phyloP scores from a whole-genome alignment of 2,113 vertebrate species.

The Platysternon megacephalum region DNA sequence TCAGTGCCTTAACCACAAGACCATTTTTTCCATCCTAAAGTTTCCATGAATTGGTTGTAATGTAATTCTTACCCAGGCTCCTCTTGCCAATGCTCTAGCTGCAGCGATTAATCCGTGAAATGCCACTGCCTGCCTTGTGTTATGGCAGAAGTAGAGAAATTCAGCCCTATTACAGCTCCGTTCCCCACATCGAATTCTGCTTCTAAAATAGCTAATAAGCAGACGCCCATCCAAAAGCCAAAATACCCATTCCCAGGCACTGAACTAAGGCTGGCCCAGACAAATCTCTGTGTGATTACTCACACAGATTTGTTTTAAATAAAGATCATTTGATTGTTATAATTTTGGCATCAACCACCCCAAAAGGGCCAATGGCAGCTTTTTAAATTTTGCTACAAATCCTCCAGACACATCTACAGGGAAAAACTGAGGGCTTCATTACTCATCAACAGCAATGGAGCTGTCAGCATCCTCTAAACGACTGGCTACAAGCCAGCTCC shows the following conservation, averaged over 20 bases:
- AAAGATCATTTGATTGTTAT: slow-evolving; percentile 58
- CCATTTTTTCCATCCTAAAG: not conserved
- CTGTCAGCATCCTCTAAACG: not conserved
- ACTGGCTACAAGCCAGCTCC: not conserved
- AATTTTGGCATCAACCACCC: slow-evolving; percentile 45
- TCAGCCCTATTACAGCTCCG: slow-evolving; percentile 44
- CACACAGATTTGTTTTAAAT: slow-evolving; percentile 68
- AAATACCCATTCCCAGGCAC: slow-evolving; percentile 56
- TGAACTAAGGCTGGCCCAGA: slow-evolving; percentile 47
- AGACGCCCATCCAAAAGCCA: not conserved
- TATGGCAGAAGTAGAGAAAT: not conserved
- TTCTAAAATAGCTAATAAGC: slow-evolving; percentile 32
- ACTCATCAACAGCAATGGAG: not conserved
- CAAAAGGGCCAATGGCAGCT: slow-evolving; percentile 43
- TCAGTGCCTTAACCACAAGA: not conserved
- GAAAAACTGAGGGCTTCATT: not conserved
- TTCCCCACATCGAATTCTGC: not conserved
- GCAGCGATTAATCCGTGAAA: not conserved
- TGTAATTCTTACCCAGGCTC: not conserved
- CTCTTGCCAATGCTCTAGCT: not conserved
- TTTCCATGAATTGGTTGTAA: not conserved
- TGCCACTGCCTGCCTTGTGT: slow-evolving; percentile 34
- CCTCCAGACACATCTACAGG: not conserved
- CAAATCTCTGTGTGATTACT: slow-evolving; percentile 70
- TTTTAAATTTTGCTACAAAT: not conserved